Percentiles rank a stretch among this genome's conserved stretches.
These are phyloP conservation scores for Spilosoma lubricipeda DNA, from an alignment of 2,888 invertebrate genomes.

Conservation along the genomic window DNA sequence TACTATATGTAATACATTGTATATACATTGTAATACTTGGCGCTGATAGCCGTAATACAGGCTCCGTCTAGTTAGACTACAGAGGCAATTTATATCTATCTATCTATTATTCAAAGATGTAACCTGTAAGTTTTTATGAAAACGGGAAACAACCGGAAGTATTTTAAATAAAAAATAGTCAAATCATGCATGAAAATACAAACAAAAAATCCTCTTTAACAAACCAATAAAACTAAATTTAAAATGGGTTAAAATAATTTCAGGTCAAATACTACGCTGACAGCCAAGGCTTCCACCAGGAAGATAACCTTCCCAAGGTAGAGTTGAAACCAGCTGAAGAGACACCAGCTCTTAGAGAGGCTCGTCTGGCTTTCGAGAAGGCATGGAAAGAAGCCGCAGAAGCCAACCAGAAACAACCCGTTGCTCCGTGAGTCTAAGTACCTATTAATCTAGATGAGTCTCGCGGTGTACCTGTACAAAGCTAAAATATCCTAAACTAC, in stretches of 20 bases:
- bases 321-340: slow-evolving; percentile 88
- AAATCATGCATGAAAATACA: no score
- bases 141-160: no score
- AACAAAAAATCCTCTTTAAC: background rate
- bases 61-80: no score
- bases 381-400: slow-evolving; percentile 90
- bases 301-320: slow-evolving; percentile 89
- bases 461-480: no score
- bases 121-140: no score
- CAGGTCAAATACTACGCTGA: slow-evolving; percentile 91
- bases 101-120: no score
- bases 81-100: no score
- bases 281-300: slow-evolving; percentile 91
- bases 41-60: no score
- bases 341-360: slow-evolving; percentile 89
- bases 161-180: no score
- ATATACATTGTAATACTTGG: no score
- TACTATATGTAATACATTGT: no score
- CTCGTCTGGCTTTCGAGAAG: slow-evolving; percentile 89
- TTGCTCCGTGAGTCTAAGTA: slow-evolving; percentile 29
- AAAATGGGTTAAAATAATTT: slow-evolving; percentile 6
- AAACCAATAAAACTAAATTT: background rate
- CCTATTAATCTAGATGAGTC: background rate
- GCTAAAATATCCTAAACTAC: no score
- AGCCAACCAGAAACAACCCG: slow-evolving; percentile 59